Conservation (phyloP, 1,140 invertebrate genomes). For the Drosophila truncata region DNA sequence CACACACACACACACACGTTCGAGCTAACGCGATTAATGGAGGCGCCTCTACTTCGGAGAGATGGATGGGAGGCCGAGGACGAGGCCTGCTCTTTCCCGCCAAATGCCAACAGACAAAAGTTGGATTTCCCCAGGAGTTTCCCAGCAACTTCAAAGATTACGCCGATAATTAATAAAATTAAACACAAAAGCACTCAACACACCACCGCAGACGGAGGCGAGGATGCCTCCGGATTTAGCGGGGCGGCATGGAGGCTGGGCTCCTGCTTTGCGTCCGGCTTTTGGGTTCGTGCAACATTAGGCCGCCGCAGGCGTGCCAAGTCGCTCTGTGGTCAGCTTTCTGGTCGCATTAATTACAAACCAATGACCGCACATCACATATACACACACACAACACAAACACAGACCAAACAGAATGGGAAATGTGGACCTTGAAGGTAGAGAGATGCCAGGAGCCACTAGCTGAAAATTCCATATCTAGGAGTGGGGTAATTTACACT, state of each 20-base stretch:
- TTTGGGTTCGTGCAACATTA: constrained; percentile 47
- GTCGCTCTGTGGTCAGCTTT: constrained; percentile 54
- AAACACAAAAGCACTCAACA: constrained; percentile 76
- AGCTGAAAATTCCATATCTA: background rate
- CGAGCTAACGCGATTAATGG: constrained; percentile 69
- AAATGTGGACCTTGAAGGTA: constrained; percentile 7
- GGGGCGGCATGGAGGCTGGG: background rate
- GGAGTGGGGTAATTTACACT: background rate
- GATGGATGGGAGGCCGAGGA: background rate
- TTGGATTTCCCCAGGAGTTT: constrained; percentile 29
- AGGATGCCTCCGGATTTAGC: background rate
- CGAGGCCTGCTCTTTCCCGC: background rate
- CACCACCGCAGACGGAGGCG: constrained; percentile 31
- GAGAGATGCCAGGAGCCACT: background rate
- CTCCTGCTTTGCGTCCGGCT: constrained; percentile 12
- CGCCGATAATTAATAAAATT: constrained; percentile 81
- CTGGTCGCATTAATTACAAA: constrained; percentile 80
- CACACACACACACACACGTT: constrained; percentile 42
- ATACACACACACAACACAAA: constrained; percentile 6
- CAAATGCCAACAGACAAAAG: constrained; percentile 32
- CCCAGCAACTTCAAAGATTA: constrained; percentile 75
- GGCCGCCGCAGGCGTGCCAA: constrained; percentile 63
- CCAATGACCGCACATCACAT: constrained; percentile 68
- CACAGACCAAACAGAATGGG: constrained; percentile 13
- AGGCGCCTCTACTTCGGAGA: constrained; percentile 26